Base-by-base conservation (phyloP, 2,888 invertebrate genomes). In the Drosophila kambysellisi region DNA sequence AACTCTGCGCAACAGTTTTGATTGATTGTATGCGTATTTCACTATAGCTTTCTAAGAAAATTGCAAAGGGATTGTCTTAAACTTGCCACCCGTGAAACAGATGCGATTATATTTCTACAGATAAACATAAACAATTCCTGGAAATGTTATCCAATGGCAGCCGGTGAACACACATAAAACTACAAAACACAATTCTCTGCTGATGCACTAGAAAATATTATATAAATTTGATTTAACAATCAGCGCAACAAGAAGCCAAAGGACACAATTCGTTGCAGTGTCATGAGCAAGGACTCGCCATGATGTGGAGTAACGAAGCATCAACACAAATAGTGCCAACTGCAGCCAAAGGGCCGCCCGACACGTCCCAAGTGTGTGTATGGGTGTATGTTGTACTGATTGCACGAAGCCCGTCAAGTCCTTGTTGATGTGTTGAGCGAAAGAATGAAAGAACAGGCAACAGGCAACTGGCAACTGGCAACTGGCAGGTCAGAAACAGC, bases 381-480 rank as follows among this genome's bases (percentile, higher is more conserved):
- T 60, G 17, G 33, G 29, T 70, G 43, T 50, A 58, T 54, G 51
- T 60, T 69, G 66, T 76, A 59, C 70, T 85, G 89, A 85, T 85
- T 89, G 85, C 75, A 89, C 41, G 68, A 60, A 77, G 74, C 85
- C 75, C 76, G 85, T 79, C 82, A 84, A 88, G 75, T 84, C 88
- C 89, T 88, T 88, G 82, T 88, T 87, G 84, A 84, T 85, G 88
- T 88, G 88, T 73, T 77, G 76, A 85, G 69, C 74, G 63, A 84
- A 89, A 82, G 88, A 88, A 88, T 76, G 71, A 74, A 82, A 70
- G 74, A 70, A 76, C 25, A 25, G 25, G 25, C 25, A 25, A 25
- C 25, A 3, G 25, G 76, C 73, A 70, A 76, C 25, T 3, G 25
- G 25, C 25, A 25, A 25, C 25, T 25, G 25, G 76, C 73, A 74